Conservation (phyloP, 2,113 vertebrate genomes). For the Oreochromis aureus region DNA sequence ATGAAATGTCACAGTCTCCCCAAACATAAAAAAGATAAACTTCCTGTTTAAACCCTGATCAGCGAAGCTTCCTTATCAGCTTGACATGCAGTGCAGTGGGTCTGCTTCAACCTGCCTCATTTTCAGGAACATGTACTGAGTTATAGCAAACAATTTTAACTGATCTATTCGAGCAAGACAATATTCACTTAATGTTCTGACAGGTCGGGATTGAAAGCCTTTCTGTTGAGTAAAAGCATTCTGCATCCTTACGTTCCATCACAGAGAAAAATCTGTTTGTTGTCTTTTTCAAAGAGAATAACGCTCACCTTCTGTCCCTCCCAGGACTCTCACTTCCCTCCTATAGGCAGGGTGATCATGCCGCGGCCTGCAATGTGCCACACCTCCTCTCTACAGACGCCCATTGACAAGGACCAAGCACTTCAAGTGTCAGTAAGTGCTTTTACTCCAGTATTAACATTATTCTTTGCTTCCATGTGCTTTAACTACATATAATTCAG, state of each 20-base stretch:
- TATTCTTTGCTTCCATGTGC: not conserved
- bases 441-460: not conserved
- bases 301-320: not conserved
- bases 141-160: not conserved
- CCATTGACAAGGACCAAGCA: slow-evolving; percentile 73
- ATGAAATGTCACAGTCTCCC: not conserved
- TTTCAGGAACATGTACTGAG: not conserved
- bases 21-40: not conserved
- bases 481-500: not conserved
- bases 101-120: not conserved
- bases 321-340: slow-evolving; percentile 70
- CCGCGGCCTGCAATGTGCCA: slow-evolving; percentile 71
- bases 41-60: not conserved
- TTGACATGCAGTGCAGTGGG: not conserved
- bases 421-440: slow-evolving; percentile 66
- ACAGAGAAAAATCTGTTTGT: not conserved
- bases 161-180: accelerated
- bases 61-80: not conserved
- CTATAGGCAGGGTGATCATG: slow-evolving; percentile 46
- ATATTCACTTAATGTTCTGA: not conserved
- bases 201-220: not conserved
- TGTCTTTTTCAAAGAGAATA: not conserved
- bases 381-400: slow-evolving; percentile 72
- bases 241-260: not conserved
- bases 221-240: not conserved